phyloP scores from a whole-genome alignment of 2,113 vertebrate species.

The Larimichthys polyactis region DNA sequence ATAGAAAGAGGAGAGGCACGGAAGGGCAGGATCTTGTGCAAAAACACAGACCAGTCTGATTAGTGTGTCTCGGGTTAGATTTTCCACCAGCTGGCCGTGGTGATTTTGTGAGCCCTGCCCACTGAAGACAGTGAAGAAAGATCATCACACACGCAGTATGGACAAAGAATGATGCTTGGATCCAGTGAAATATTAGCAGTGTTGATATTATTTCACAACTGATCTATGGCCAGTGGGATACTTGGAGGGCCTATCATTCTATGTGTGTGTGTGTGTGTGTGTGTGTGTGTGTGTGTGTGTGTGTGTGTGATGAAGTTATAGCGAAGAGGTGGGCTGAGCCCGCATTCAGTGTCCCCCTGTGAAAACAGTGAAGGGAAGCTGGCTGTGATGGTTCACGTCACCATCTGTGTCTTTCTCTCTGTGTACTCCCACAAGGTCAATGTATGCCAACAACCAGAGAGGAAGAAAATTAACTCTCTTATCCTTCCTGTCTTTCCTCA shows the following conservation, averaged over 20 bases:
- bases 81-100: conserved; percentile 9
- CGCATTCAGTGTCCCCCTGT: conserved; percentile 14
- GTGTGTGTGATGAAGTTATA: conserved; percentile 1
- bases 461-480: conserved; percentile 44
- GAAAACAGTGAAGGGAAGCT: conserved; percentile 68
- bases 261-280: background rate
- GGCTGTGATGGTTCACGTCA: conserved; percentile 15
- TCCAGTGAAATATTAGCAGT: conserved; percentile 12
- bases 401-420: background rate
- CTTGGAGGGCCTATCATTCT: background rate
- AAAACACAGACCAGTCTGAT: conserved; percentile 17
- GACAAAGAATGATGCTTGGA: background rate
- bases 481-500: conserved; percentile 48
- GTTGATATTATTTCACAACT: conserved; percentile 44
- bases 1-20: background rate
- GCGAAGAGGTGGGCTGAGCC: conserved; percentile 11
- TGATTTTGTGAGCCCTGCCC: conserved; percentile 28
- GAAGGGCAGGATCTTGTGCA: conserved; percentile 1
- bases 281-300: no score
- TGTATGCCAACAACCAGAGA: background rate
- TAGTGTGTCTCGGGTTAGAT: conserved; percentile 6
- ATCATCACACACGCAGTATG: conserved; percentile 25
- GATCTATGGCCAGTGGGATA: conserved; percentile 22
- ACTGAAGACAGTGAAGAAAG: conserved; percentile 28
- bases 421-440: conserved; percentile 3